Evolutionary conservation across 1,140 invertebrate genomes (phyloP), one percentile per base, ranked within the genome.

Genomic region (Agrilus planipennis): DNA sequence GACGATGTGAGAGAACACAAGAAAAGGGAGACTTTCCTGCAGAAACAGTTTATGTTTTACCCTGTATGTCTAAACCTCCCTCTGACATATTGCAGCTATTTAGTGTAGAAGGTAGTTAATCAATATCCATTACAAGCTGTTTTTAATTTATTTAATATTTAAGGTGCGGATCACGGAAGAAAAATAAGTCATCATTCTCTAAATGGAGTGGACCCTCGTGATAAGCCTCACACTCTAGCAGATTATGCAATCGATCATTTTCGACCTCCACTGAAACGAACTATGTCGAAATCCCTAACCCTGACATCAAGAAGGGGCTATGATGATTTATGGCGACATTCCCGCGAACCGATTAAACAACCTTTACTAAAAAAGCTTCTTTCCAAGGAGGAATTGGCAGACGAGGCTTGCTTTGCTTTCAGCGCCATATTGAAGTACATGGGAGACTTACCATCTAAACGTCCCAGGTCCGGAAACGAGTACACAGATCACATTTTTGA

Each of bases 401-500:
- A 94, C 55, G 92, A 97, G 64, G 90, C 92, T 5, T 89, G 90
- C 61, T 89, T 89, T 58, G 87, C 89, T 17, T 99, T 93, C 65
- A 84, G 87, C 51, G 87, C 91, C 41, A 91, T 93, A 58, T 70
- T 99, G 9, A 98, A 98, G 61, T 99, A 99, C 57, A 99, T 99
- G 93, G 93, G 94, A 3, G 96, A 99, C 68, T 71, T 97, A 28
- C 94, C 95, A 9, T 91, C 88, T 0, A 90, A 91, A 55, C 70
- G 89, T 54, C 82, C 84, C 4, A 71, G 92, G 32, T 77, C 87
- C 46, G 89, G 89, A 2, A 97, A 96, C 62, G 94, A 97, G 61
- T 85, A 97, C 34, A 99, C 95, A 0, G 95, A 99, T 67, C 80
- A 92, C 43, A 99, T 99, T 41, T 99, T 98, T 63, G 91, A 96